phyloP scores from a whole-genome alignment of 2,888 invertebrate genomes.

The Drosophila nr. perissopoda region DNA sequence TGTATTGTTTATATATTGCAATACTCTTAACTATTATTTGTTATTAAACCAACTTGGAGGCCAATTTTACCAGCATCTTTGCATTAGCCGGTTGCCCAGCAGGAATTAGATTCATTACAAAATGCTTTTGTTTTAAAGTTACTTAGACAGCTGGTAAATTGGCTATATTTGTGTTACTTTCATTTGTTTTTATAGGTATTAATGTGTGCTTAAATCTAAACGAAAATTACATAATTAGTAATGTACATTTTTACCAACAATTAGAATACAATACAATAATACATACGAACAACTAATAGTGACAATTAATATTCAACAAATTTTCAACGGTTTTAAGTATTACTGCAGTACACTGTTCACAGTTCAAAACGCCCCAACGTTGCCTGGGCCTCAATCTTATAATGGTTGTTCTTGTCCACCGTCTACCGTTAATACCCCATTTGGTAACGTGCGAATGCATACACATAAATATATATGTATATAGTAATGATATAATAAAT shows the following conservation, averaged over 20 bases:
- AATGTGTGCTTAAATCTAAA: conserved; percentile 47
- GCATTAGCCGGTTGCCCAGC: conserved; percentile 11
- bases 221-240: conserved; percentile 52
- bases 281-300: conserved; percentile 57
- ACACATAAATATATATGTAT: conserved; percentile 26
- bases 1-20: conserved; percentile 25
- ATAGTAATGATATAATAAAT: conserved; percentile 59
- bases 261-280: conserved; percentile 53
- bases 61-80: conserved; percentile 12
- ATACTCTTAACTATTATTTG: conserved; percentile 12
- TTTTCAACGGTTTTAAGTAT: conserved; percentile 46
- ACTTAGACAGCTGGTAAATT: conserved; percentile 42
- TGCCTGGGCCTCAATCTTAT: conserved; percentile 31
- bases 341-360: conserved; percentile 36
- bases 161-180: conserved; percentile 40
- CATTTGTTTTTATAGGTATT: conserved; percentile 19
- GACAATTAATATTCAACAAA: conserved; percentile 58
- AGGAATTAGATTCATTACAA: conserved; percentile 40
- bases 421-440: conserved; percentile 50
- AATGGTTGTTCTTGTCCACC: conserved; percentile 35
- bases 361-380: conserved; percentile 31
- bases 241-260: conserved; percentile 63
- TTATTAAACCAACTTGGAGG: conserved; percentile 19
- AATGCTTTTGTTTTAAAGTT: conserved; percentile 33
- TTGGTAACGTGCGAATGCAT: conserved; percentile 66